Conservation (phyloP, 2,113 vertebrate species). For the Furnarius figulus region DNA sequence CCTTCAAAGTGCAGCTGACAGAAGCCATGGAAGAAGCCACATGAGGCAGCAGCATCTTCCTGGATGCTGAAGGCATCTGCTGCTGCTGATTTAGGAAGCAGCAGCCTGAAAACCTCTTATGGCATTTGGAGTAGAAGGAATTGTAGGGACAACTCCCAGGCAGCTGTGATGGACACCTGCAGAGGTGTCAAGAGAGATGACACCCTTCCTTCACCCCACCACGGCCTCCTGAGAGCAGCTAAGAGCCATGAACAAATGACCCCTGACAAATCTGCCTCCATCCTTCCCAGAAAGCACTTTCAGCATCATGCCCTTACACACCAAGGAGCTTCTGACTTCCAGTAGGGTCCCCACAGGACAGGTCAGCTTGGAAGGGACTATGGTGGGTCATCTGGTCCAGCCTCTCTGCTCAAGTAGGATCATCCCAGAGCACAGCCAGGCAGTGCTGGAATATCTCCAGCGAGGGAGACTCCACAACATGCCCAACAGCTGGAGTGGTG, state of each 20-base stretch:
- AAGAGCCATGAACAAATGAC: neutral
- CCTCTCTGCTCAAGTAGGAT: neutral
- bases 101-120: neutral
- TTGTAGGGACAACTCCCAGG: neutral
- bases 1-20: neutral
- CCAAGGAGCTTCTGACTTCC: rapidly evolving
- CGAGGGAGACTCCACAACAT: neutral
- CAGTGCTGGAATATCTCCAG: neutral
- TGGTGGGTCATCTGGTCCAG: neutral
- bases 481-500: neutral
- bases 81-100: neutral
- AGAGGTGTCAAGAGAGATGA: rapidly evolving
- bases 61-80: neutral
- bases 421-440: neutral
- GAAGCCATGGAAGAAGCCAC: neutral
- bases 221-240: neutral
- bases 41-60: neutral
- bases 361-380: neutral
- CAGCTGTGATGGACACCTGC: neutral
- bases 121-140: neutral
- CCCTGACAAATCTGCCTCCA: neutral
- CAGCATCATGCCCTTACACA: rapidly evolving
- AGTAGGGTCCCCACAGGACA: neutral
- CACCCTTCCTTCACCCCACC: neutral
- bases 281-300: neutral